Conservation (phyloP, 1,140 invertebrate genomes). For the Eumeta japonica region DNA sequence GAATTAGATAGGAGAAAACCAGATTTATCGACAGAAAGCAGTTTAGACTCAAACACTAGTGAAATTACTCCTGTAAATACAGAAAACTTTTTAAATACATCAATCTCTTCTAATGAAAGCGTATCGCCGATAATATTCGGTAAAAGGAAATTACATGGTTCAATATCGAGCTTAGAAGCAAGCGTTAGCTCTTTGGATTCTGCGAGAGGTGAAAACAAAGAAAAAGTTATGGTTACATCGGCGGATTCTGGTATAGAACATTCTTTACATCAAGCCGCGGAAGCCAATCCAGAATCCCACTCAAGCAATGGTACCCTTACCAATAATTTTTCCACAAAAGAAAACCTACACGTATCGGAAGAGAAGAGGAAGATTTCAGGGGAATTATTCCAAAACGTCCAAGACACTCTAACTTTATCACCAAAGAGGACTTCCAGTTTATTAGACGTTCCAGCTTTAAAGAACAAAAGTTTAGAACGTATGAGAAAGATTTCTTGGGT, state of each 20-base stretch:
- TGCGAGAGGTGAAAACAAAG: conserved; percentile 30
- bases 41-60: conserved; percentile 39
- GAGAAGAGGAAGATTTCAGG: conserved; percentile 17
- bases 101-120: conserved; percentile 52
- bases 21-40: conserved; percentile 33
- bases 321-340: conserved; percentile 43
- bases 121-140: conserved; percentile 53
- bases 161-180: conserved; percentile 50
- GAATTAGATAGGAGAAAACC: conserved; percentile 29
- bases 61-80: conserved; percentile 39
- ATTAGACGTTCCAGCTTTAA: conserved; percentile 46
- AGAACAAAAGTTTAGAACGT: conserved; percentile 38
- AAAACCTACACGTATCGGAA: conserved; percentile 15
- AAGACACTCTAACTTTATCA: conserved; percentile 33
- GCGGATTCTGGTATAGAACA: conserved; percentile 52
- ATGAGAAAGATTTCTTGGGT: conserved; percentile 61
- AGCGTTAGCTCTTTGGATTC: conserved; percentile 53
- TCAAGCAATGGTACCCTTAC: conserved; percentile 54
- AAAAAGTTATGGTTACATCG: conserved; percentile 48
- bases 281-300: conserved; percentile 37
- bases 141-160: conserved; percentile 48
- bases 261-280: conserved; percentile 38
- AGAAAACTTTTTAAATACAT: conserved; percentile 37
- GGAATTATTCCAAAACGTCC: conserved; percentile 8
- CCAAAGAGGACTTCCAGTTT: conserved; percentile 45